These are phyloP conservation scores for Hephaestus fuliginosus DNA, from an alignment of 2,797 vertebrate genomes.

Conservation along the genomic window DNA sequence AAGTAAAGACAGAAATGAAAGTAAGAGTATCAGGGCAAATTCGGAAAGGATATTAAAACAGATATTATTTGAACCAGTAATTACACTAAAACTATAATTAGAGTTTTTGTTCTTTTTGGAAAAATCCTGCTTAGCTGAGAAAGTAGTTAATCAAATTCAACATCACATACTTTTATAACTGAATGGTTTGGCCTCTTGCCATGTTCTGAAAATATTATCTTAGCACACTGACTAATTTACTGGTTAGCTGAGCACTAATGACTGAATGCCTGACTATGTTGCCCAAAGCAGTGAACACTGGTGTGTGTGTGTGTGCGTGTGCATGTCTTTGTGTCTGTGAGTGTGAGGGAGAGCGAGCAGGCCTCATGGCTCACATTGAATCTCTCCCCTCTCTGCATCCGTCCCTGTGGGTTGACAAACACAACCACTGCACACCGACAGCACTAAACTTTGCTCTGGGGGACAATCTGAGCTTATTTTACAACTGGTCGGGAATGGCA, in stretches of 20 bases:
- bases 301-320: constrained; percentile 10
- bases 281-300: constrained; percentile 53
- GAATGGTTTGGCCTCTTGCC: constrained; percentile 54
- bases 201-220: constrained; percentile 69
- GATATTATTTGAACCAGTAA: constrained; percentile 27
- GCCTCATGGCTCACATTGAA: constrained; percentile 44
- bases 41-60: constrained; percentile 2
- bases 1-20: not conserved
- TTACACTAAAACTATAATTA: constrained; percentile 33
- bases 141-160: constrained; percentile 57
- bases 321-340: not conserved
- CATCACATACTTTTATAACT: constrained; percentile 39
- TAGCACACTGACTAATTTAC: constrained; percentile 69
- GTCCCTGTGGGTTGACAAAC: constrained; percentile 48
- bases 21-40: not conserved
- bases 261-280: constrained; percentile 57
- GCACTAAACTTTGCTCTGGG: constrained; percentile 54
- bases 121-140: constrained; percentile 36
- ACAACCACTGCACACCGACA: constrained; percentile 13
- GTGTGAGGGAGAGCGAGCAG: not conserved
- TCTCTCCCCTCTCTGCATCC: constrained; percentile 22
- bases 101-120: constrained; percentile 23
- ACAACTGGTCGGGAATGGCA: constrained; percentile 38
- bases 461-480: constrained; percentile 38
- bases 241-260: constrained; percentile 78